Conservation (phyloP, 2,797 vertebrate species). For the Heliangelus exortis region DNA sequence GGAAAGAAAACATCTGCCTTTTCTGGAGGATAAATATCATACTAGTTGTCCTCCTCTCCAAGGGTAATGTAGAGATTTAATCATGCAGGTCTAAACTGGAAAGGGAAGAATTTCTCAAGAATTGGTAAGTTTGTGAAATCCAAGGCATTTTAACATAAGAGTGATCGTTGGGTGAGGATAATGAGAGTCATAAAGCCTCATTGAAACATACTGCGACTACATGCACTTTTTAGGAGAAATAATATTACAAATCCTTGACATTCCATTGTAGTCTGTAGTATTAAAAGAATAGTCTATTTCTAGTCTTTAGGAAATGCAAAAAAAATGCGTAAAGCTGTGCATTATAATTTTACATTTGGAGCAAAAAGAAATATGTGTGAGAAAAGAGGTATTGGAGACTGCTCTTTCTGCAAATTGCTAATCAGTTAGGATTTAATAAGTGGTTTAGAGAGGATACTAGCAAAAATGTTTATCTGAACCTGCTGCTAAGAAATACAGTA, state of each 20-base stretch:
- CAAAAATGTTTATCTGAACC: not conserved
- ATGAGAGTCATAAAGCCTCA: conserved; percentile 1
- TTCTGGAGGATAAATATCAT: not conserved
- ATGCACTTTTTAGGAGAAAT: not conserved
- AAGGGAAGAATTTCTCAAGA: not conserved
- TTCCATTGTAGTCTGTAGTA: not conserved
- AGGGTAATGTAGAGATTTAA: not conserved
- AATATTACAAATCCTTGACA: not conserved
- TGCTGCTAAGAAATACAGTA: not conserved
- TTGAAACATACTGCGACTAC: not conserved
- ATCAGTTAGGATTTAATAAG: not conserved
- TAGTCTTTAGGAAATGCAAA: not conserved
- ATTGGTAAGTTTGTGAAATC: not conserved
- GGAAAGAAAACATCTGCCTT: not conserved
- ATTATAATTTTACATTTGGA: not conserved
- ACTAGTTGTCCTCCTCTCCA: not conserved
- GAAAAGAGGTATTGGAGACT: not conserved
- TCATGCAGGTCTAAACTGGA: not conserved
- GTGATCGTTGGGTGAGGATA: not conserved
- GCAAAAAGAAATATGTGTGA: not conserved
- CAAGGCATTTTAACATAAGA: not conserved
- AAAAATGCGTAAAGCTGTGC: not conserved
- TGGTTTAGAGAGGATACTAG: not conserved
- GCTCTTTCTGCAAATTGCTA: not conserved
- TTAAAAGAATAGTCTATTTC: conserved; percentile 29